Percentiles rank a stretch among this genome's conserved stretches.
Evolutionary conservation across 2,888 invertebrate species (phyloP).

Genomic region (Pristionchus fissidentatus): DNA sequence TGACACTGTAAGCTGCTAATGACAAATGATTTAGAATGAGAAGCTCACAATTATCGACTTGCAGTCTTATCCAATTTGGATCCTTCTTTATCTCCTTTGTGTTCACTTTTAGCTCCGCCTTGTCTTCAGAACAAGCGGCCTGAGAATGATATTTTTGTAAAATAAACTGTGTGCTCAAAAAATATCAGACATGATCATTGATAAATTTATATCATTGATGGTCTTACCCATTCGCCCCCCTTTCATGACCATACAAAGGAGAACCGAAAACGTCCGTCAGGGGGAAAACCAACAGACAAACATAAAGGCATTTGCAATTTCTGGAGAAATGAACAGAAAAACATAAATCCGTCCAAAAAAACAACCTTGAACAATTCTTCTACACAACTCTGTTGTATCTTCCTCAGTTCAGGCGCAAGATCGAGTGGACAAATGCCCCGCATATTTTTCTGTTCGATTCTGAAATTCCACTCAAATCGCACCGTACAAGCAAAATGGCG

Average conservation of each 20-base stretch:
- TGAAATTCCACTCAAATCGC: slow-evolving; percentile 52
- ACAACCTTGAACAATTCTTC: slow-evolving; percentile 70
- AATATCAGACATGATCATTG: neutral
- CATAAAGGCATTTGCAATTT: neutral
- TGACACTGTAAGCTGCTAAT: slow-evolving; percentile 58
- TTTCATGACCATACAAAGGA: no score
- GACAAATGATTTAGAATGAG: neutral
- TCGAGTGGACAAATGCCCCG: slow-evolving; percentile 79
- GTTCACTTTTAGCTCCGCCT: slow-evolving; percentile 49
- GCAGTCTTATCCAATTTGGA: slow-evolving; percentile 58
- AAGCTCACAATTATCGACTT: slow-evolving; percentile 67
- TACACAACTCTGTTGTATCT: slow-evolving; percentile 78
- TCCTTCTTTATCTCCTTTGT: slow-evolving; percentile 42
- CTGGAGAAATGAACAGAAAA: neutral
- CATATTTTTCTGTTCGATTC: slow-evolving; percentile 77
- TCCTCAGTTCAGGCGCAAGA: slow-evolving; percentile 78
- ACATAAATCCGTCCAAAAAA: no score
- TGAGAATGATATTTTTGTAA: neutral
- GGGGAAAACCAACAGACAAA: no score
- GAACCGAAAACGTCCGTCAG: no score
- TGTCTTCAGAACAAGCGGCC: slow-evolving; percentile 62
- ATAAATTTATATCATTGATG: no score
- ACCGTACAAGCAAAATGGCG: no score
- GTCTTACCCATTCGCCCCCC: no score
- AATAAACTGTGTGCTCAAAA: neutral